phyloP scores from a whole-genome alignment of 2,113 vertebrate genomes.

The Gallinago paraguaiae region DNA sequence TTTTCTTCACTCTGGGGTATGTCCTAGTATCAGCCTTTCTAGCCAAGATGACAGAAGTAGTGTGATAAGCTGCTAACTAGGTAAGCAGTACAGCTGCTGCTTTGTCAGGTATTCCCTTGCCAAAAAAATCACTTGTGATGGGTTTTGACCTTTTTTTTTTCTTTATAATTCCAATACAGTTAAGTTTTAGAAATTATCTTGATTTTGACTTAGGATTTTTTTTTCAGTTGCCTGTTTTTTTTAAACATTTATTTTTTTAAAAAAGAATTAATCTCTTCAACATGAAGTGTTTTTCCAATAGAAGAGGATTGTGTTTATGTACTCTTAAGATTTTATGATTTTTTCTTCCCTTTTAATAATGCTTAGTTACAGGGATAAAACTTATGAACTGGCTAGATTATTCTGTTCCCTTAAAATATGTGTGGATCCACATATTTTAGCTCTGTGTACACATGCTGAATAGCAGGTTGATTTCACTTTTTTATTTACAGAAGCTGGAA shows the following conservation, averaged over 20 bases:
- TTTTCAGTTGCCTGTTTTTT: not conserved
- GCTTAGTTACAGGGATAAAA: not conserved
- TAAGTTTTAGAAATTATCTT: not conserved
- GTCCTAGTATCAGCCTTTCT: slow-evolving; percentile 1
- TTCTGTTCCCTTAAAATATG: not conserved
- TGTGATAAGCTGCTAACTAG: slow-evolving; percentile 54
- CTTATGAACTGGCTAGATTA: not conserved
- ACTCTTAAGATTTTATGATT: not conserved
- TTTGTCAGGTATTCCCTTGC: slow-evolving; percentile 11
- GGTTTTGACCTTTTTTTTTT: not conserved
- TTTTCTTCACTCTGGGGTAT: slow-evolving; percentile 39
- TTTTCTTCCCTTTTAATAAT: not conserved
- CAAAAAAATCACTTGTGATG: slow-evolving; percentile 3
- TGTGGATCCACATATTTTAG: not conserved
- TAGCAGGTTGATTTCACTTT: not conserved
- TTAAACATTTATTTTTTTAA: not conserved
- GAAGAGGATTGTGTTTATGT: not conserved
- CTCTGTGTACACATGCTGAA: not conserved
- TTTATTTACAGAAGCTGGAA: not conserved
- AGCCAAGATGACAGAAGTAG: slow-evolving; percentile 53
- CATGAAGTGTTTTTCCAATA: not conserved
- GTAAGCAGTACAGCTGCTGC: slow-evolving; percentile 30
- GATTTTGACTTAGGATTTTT: not conserved
- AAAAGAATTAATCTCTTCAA: not conserved
- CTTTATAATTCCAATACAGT: not conserved